phyloP scores from a whole-genome alignment of 1,140 invertebrate genomes.

The Drosophila albomicans region DNA sequence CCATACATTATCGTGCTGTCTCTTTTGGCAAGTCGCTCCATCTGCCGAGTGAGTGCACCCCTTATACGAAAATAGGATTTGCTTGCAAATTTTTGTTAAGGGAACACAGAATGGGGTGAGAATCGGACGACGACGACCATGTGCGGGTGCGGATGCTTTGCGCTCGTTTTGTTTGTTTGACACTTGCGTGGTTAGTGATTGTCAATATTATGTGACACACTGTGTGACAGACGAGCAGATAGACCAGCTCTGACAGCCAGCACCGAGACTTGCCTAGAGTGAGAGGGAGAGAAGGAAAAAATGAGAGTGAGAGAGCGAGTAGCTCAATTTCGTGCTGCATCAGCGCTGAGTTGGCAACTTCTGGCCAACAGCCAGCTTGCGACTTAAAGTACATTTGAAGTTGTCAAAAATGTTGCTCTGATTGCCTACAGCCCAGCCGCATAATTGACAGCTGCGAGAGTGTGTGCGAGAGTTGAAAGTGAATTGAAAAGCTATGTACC shows the following conservation, averaged over 20 bases:
- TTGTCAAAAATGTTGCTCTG: slow-evolving; percentile 40
- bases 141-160: slow-evolving; percentile 31
- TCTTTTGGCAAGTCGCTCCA: background rate
- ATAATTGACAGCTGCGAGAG: slow-evolving; percentile 20
- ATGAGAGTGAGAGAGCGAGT: background rate
- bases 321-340: slow-evolving; percentile 49
- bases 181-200: slow-evolving; percentile 76
- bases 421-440: slow-evolving; percentile 25
- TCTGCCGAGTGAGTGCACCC: slow-evolving; percentile 45
- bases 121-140: background rate
- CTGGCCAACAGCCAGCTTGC: slow-evolving; percentile 3
- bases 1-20: background rate
- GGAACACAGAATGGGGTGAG: slow-evolving; percentile 1
- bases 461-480: slow-evolving; percentile 4
- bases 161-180: slow-evolving; percentile 74
- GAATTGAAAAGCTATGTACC: slow-evolving; percentile 3
- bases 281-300: background rate
- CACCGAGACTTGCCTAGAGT: background rate
- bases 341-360: slow-evolving; percentile 60
- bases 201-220: slow-evolving; percentile 76
- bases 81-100: slow-evolving; percentile 63
- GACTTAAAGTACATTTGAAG: slow-evolving; percentile 35
- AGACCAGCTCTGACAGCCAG: slow-evolving; percentile 24
- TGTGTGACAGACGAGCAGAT: slow-evolving; percentile 51
- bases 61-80: slow-evolving; percentile 76